Evolutionary conservation across 2,888 invertebrate genomes (phyloP).

Genomic region (Lasioglossum oenotherae): DNA sequence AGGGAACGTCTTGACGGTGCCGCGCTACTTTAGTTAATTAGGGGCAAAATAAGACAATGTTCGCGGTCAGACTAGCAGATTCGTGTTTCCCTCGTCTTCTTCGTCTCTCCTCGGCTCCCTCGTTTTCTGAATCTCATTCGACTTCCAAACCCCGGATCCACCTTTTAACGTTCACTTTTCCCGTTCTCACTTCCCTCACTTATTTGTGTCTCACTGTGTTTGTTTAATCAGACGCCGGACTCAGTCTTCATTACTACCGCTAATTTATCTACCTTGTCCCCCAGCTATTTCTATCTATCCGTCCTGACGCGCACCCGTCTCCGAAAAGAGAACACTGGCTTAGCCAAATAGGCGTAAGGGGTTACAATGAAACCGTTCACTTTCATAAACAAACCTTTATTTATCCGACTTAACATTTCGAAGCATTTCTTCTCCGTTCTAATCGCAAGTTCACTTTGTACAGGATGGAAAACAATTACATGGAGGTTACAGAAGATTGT

Average conservation of each 20-base stretch:
- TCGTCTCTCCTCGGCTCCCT: conserved; percentile 35
- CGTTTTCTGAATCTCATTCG: conserved; percentile 19
- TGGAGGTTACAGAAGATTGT: too few relatives aligned
- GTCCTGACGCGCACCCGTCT: conserved; percentile 21
- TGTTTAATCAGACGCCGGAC: conserved; percentile 82
- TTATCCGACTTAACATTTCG: not conserved
- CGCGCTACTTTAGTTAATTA: conserved; percentile 77
- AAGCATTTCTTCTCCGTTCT: not conserved
- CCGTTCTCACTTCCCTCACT: conserved; percentile 57
- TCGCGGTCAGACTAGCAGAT: conserved; percentile 62
- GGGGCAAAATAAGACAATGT: conserved; percentile 70
- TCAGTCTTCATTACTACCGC: conserved; percentile 82
- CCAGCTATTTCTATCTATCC: conserved; percentile 70
- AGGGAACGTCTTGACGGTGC: conserved; percentile 64
- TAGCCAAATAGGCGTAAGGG: conserved; percentile 14
- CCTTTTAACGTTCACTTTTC: conserved; percentile 16
- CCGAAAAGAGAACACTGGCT: conserved; percentile 49
- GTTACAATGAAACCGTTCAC: too few relatives aligned
- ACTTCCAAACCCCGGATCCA: not conserved
- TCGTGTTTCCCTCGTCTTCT: conserved; percentile 60
- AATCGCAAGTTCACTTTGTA: not conserved
- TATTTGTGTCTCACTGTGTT: conserved; percentile 80
- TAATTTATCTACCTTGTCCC: conserved; percentile 82
- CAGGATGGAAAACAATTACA: not conserved
- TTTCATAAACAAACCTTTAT: not conserved